Percentiles rank a stretch among this genome's conserved stretches.
phyloP scores from a whole-genome alignment of 2,113 vertebrate genomes.

The Tretioscincus oriximinensis region DNA sequence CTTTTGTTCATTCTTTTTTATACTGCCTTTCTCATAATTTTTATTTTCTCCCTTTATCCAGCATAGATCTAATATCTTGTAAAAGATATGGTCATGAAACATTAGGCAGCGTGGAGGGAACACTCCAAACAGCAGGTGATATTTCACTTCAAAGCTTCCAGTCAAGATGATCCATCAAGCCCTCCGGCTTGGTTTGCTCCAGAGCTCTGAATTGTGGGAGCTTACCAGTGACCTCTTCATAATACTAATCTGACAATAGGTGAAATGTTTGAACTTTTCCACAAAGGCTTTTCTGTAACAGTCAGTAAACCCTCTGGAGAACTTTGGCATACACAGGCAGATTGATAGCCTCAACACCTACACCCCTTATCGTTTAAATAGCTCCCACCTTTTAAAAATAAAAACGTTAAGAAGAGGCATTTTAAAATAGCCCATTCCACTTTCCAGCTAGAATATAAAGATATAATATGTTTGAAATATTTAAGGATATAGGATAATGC shows the following conservation, averaged over 20 bases:
- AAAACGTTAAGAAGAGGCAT: conserved; percentile 37
- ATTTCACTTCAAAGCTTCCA: conserved; percentile 64
- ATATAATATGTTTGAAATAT: neutral
- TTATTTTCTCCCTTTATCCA: conserved; percentile 51
- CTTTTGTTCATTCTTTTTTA: conserved; percentile 43
- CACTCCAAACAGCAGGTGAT: conserved; percentile 60
- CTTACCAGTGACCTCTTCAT: conserved; percentile 55
- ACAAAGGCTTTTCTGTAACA: conserved; percentile 30
- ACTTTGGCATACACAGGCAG: conserved; percentile 54
- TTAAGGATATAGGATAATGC: neutral
- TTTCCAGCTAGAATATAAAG: conserved; percentile 5
- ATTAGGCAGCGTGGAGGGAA: conserved; percentile 40
- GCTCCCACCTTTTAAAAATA: conserved; percentile 35
- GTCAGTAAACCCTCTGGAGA: conserved; percentile 46
- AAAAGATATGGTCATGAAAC: conserved; percentile 49
- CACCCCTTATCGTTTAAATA: conserved; percentile 47
- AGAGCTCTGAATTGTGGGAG: conserved; percentile 60
- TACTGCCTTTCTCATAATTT: conserved; percentile 30
- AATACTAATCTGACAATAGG: conserved; percentile 61
- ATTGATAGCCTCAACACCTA: conserved; percentile 28
- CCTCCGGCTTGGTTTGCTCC: conserved; percentile 38
- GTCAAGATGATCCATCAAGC: conserved; percentile 55
- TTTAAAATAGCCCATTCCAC: too few relatives aligned
- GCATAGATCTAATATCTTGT: conserved; percentile 34
- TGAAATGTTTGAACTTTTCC: conserved; percentile 28